A percentile compares a stretch with the other conserved stretches of the same genome.
Conservation (phyloP, 2,888 invertebrate genomes). For the Uropetala carovei region DNA sequence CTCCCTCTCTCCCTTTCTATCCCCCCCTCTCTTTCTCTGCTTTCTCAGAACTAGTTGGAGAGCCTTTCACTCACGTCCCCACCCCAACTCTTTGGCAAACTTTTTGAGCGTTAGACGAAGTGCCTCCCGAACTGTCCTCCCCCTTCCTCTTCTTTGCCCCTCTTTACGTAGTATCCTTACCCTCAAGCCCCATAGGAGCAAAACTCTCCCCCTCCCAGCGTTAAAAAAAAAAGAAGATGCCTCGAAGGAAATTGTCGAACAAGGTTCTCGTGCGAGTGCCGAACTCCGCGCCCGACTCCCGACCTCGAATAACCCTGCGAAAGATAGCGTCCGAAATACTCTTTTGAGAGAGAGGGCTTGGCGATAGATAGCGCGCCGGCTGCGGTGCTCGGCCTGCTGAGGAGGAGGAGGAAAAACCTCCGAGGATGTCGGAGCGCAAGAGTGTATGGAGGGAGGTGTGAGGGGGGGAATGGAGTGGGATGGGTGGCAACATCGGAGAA, state of each 20-base stretch:
- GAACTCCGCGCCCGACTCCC: too few species aligned
- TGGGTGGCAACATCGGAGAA: neutral
- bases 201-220: neutral
- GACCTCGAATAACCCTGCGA: too few species aligned
- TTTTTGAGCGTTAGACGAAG: conserved; percentile 56
- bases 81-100: conserved; percentile 36
- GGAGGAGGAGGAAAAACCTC: neutral
- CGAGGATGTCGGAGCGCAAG: neutral
- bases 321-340: too few species aligned
- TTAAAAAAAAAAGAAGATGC: neutral
- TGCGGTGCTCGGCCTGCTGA: too few species aligned
- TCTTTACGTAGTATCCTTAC: neutral
- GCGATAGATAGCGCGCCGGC: too few species aligned
- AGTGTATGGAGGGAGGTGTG: neutral
- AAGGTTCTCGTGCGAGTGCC: neutral
- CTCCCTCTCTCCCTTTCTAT: neutral
- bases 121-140: conserved; percentile 30
- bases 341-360: too few species aligned
- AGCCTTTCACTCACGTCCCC: conserved; percentile 63
- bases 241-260: neutral
- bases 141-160: neutral
- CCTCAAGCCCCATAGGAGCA: neutral
- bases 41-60: conserved; percentile 24
- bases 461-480: neutral
- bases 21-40: neutral